Percentiles rank a stretch among this genome's conserved stretches.
These are phyloP conservation scores for Mystacornis crossleyi DNA, from an alignment of 2,113 vertebrate genomes.

Conservation along the genomic window DNA sequence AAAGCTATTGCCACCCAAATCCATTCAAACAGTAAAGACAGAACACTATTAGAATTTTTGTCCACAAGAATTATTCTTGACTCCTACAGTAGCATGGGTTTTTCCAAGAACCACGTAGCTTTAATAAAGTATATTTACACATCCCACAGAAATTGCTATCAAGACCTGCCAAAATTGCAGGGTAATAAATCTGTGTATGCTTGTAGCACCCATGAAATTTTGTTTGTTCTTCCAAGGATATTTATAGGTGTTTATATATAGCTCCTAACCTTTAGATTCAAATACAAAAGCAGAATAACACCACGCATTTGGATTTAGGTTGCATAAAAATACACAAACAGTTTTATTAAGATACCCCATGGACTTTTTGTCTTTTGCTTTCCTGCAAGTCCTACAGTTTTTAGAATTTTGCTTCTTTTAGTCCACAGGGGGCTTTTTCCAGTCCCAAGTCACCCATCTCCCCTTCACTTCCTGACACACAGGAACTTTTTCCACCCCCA, in stretches of 20 bases:
- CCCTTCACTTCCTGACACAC: background rate
- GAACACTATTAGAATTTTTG: background rate
- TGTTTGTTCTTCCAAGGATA: conserved; percentile 13
- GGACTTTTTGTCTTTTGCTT: background rate
- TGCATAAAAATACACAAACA: background rate
- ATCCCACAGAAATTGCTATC: background rate
- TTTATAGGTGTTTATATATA: conserved; percentile 51
- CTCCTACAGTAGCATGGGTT: background rate
- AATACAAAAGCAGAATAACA: background rate
- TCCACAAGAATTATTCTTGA: background rate
- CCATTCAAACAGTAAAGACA: background rate
- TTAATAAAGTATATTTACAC: background rate
- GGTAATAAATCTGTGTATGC: background rate
- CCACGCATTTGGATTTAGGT: background rate
- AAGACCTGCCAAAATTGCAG: background rate
- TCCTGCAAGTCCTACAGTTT: background rate
- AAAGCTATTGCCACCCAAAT: background rate
- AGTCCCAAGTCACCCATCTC: background rate
- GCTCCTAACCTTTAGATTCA: conserved; percentile 43
- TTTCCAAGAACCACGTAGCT: background rate
- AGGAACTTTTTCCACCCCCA: background rate
- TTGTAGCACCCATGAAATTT: background rate
- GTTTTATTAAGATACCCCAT: background rate
- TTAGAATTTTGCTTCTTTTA: background rate
- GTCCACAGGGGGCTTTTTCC: accelerated